Evolutionary conservation across 2,113 vertebrate genomes (phyloP).

Genomic region (Xerus inauris): DNA sequence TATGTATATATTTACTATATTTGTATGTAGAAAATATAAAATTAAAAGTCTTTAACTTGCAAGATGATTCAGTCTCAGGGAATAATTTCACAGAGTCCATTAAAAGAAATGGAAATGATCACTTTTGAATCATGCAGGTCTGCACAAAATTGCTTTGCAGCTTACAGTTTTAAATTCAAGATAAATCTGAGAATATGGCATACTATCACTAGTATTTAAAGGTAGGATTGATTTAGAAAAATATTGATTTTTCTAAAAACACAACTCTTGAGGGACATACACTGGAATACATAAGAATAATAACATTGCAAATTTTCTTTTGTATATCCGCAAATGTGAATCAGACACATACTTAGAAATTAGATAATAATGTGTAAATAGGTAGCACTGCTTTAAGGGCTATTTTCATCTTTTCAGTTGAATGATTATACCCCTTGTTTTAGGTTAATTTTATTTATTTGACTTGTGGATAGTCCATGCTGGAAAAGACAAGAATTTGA

Average conservation of each 20-base stretch:
- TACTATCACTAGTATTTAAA: not conserved
- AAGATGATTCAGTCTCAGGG: conserved; percentile 4
- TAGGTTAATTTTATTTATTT: not conserved
- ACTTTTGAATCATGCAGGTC: not conserved
- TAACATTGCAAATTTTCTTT: not conserved
- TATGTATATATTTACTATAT: not conserved
- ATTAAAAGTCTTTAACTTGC: not conserved
- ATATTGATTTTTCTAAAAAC: not conserved
- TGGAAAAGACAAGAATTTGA: not conserved
- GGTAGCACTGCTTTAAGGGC: not conserved
- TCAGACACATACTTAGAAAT: not conserved
- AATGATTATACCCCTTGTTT: not conserved
- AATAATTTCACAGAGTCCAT: not conserved
- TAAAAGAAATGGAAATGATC: not conserved
- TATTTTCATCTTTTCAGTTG: not conserved
- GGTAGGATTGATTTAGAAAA: not conserved
- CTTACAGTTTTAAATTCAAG: not conserved
- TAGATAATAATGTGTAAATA: not conserved
- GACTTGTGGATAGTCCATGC: not conserved
- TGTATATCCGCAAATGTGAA: not conserved
- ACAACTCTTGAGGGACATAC: not conserved
- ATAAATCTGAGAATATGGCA: not conserved
- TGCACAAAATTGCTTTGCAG: not conserved
- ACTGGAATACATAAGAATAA: not conserved
- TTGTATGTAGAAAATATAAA: not conserved